Evolutionary conservation across 2,113 vertebrate genomes (phyloP), one percentile per base, ranked within the genome.

Genomic region (Microtus pennsylvanicus): DNA sequence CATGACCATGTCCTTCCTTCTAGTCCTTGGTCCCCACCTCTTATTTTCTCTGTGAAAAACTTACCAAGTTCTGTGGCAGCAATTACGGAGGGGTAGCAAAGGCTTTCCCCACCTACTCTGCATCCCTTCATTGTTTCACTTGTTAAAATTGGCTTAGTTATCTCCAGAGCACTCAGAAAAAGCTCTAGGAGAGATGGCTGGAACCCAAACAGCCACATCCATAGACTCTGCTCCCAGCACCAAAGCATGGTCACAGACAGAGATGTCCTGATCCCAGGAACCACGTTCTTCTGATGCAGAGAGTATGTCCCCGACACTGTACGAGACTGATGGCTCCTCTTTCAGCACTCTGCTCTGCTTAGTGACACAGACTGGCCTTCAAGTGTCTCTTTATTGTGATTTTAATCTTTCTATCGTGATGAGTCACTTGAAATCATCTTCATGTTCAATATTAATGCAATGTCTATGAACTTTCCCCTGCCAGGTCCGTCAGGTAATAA

Each of bases 181-280:
- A 24, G 52, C 22, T 72, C n/a, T 28, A 72, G 38, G 81, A 35
- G 72, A 33, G 13, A 11, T 19, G 13, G 22, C 50, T 42, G 19
- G 28, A 74, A 69, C 12, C 3, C 65, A 42, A n/a, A 35, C 4
- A 80, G 42, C 21, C 30, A 2, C 0, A 0, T 9, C 13, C 7
- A 69, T 8, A 67, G 77, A 33, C 4, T 16, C 47, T 28, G 7
- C 24, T 1, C 42, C 30, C 24, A 4, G 7, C 7, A 63, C 72
- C n/a, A 17, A 10, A 16, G 7, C 33, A n/a, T 9, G n/a, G 26
- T 3, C 21, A 30, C 3, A 24, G 80, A 12, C 61, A 67, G 61
- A 11, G 30, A 21, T 33, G 24, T 33, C 24, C 24, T 65, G 58
- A 65, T 21, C 26, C 58, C 61, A 65, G 16, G 8, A 30, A 63